Evolutionary conservation across 2,888 invertebrate species (phyloP), one percentile per base, ranked within the genome.

Genomic region (Pharmacophagus antenor): DNA sequence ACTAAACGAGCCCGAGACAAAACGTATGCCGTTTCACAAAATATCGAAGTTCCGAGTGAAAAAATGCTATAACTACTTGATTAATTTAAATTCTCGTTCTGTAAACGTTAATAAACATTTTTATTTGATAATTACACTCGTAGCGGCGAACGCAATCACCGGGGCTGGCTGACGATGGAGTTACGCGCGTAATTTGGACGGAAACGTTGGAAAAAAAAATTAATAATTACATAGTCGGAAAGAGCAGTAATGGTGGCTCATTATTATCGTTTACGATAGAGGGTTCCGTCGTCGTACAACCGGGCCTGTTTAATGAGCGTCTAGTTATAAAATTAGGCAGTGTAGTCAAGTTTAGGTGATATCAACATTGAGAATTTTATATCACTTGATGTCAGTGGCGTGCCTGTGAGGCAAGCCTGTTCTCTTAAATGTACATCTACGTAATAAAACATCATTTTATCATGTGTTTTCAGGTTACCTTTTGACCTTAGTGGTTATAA

Each of bases 151-250:
- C 48, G 60, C 66, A 60, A 65, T 67, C 60, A 66, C 67, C 59
- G 65, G 56, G 54, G 46, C 49, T 46, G 55, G 46, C 62, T 61
- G 65, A 62, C 54, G 61, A 42, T 55, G 54, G 61, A 69, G 68
- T 74, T 67, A 68, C 70, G 72, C 71, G 62, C 67, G 67, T 82
- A 79, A 80, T 84, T 82, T 79, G 69, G 81, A 74, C 80, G 82
- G 83, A 85, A 85, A 84, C 70, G 79, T 70, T 67, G 74, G 76
- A 78, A 87, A 79, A n/a, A n/a, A 85, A 82, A 79, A 71, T 69
- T 79, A 77, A 79, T 87, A 86, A 88, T 88, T 88, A 85, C 74
- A 79, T 77, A 76, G 74, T 73, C 78, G 74, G 76, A 70, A 73
- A 72, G 73, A 76, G 76, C 70, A 76, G 80, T 86, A 84, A 88